Base-by-base conservation (phyloP, 2,888 invertebrate genomes). In the Mesorhabditis sp. region DNA sequence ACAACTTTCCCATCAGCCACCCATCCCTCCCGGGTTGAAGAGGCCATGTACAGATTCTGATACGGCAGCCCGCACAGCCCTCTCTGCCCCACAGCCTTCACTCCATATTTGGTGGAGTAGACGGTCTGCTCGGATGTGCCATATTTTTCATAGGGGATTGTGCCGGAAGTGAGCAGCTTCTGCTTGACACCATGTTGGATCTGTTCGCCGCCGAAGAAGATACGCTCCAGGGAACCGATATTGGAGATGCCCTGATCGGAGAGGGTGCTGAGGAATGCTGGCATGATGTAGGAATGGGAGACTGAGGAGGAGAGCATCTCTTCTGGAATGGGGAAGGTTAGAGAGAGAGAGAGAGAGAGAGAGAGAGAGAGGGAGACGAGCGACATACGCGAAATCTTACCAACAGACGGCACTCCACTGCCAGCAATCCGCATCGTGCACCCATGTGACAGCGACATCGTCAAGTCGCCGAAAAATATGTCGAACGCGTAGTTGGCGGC, bases 391-490 rank as follows among this genome's bases (percentile, higher is more conserved):
- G 28, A 28, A 43, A 4, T 69, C 42, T 69, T 69, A 66, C 68
- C 42, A 69, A 69, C 28, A 13, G 13, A 42, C 43, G 42, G 6
- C 69, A 43, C 43, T 5, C 58, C 58, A 50, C 10, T 50, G 1
- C 10, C 7, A 50, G 78, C 78, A n/a, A 78, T 50, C 10, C 69
- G 45, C 15, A 78, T 28, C 4, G 42, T 43, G 1, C 73, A 69
- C 6, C 75, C 76, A 64, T 79, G 79, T 4, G 68, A 45, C 5
- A 82, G 62, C 1, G 76, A 64, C 45, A 76, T 74, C 5, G 74
- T 63, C 4, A 83, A n/a, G 67, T 83, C 83, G 28, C 80, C 82
- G 67, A 82, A 82, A 73, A 83, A 83, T 7, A 83, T 83, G 73
- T 83, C 83, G 63, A 83, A 83, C 2, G 78, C 77, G 42, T 78